A percentile compares a stretch with the other conserved stretches of the same genome.
Evolutionary conservation across 2,888 invertebrate genomes (phyloP).

Genomic region (Agrotis segetum): DNA sequence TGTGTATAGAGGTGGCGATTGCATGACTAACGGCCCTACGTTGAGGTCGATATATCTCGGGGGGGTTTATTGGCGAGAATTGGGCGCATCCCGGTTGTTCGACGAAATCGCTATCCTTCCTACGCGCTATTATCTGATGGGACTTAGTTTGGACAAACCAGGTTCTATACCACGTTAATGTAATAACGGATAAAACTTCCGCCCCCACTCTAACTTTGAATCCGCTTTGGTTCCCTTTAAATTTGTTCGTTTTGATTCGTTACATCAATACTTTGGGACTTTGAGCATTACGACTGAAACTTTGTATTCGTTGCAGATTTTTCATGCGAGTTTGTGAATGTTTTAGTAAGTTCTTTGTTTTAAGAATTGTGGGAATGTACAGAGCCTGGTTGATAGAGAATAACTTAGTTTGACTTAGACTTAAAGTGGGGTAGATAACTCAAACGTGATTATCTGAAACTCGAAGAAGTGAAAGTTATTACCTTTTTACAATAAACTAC

Average conservation of each 20-base stretch:
- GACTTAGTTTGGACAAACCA: constrained; percentile 80
- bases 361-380: neutral
- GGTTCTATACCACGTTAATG: constrained; percentile 78
- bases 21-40: constrained; percentile 73
- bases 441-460: neutral
- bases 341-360: constrained; percentile 26
- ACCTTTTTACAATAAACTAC: neutral
- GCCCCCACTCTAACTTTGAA: constrained; percentile 64
- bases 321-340: constrained; percentile 35
- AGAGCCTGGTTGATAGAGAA: neutral
- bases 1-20: constrained; percentile 80
- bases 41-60: constrained; percentile 84
- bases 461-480: no score
- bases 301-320: constrained; percentile 48
- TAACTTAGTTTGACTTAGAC: neutral
- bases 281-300: constrained; percentile 52
- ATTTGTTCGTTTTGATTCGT: constrained; percentile 67
- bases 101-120: constrained; percentile 88
- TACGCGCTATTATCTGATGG: constrained; percentile 85
- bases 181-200: constrained; percentile 79
- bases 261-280: constrained; percentile 57
- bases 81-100: constrained; percentile 90
- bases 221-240: constrained; percentile 64
- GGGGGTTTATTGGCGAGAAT: constrained; percentile 90
- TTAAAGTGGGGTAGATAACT: neutral